phyloP scores from a whole-genome alignment of 2,797 vertebrate genomes.

The Babyrousa celebensis region DNA sequence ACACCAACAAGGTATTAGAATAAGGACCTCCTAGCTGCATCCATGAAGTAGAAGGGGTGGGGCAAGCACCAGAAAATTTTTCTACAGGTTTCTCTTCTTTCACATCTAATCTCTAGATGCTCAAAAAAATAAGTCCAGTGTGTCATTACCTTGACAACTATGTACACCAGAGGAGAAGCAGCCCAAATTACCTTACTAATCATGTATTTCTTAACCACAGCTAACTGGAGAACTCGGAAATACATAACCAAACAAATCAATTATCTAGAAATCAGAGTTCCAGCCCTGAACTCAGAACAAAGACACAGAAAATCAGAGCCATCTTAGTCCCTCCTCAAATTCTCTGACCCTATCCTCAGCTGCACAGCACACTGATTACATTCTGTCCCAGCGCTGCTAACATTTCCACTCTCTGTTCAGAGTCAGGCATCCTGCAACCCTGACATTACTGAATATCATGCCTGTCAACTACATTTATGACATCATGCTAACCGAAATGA shows the following conservation, averaged over 20 bases:
- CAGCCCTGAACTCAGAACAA: background rate
- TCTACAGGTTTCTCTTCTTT: conserved; percentile 38
- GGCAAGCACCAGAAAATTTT: background rate
- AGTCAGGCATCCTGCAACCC: background rate
- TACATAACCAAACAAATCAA: background rate
- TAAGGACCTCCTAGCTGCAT: background rate
- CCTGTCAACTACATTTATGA: background rate
- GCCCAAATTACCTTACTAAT: background rate
- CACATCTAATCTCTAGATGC: background rate
- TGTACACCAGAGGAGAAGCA: background rate
- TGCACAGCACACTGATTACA: background rate
- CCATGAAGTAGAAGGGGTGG: background rate
- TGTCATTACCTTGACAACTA: background rate
- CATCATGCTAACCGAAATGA: background rate
- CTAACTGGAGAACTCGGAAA: background rate
- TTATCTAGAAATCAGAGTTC: background rate
- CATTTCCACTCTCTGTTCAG: background rate
- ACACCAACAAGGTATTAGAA: background rate
- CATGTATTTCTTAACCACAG: background rate
- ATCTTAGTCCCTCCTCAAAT: background rate
- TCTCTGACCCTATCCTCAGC: background rate
- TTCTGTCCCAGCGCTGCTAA: fast-evolving
- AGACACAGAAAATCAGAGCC: background rate
- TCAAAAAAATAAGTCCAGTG: background rate
- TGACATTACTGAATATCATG: background rate